Base-by-base conservation (phyloP, 2,888 invertebrate genomes). In the Hanleya hanleyi region DNA sequence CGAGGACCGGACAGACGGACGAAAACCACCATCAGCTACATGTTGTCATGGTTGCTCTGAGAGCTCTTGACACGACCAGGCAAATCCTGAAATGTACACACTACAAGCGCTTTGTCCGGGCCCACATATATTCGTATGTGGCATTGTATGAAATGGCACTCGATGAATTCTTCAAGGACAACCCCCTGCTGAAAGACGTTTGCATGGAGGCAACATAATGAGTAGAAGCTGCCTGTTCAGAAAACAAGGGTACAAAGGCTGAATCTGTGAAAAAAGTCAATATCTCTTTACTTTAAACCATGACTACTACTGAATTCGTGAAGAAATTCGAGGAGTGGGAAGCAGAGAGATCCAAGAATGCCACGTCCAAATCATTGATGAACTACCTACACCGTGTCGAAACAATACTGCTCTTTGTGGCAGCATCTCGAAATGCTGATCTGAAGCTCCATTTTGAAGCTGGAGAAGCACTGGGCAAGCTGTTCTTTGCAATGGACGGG, bases 391-490 rank as follows among this genome's bases (percentile, higher is more conserved):
- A n/a, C n/a, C n/a, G n/a, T n/a, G n/a, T n/a, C n/a, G n/a, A n/a
- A n/a, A n/a, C n/a, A n/a, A n/a, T n/a, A n/a, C n/a, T n/a, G n/a
- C 47, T 70, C 36, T 76, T 75, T 70, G 67, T 76, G 1, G 71
- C 71, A 22, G 76, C 68, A 67, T 36, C 74, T 51, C 74, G 69
- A 49, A 67, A 76, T 75, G 36, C 71, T 62, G 33, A 33, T 26
- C n/a, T n/a, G n/a, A 57, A 38, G 32, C 73, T 76, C 47, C 76
- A 76, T 67, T 74, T 76, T 15, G 62, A 75, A 67, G 76, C 73
- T 41, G 70, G 70, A 66, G 73, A 76, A 36, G 32, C 22, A 26
- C 68, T 75, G 64, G 71, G 66, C 51, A 76, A 41, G 47, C 12
- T 41, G 12, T 41, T 76, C 61, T 75, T 75, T 37, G 71, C 74